Conservation (phyloP, 1,140 invertebrate species). For the Paralvinella palmiformis region DNA sequence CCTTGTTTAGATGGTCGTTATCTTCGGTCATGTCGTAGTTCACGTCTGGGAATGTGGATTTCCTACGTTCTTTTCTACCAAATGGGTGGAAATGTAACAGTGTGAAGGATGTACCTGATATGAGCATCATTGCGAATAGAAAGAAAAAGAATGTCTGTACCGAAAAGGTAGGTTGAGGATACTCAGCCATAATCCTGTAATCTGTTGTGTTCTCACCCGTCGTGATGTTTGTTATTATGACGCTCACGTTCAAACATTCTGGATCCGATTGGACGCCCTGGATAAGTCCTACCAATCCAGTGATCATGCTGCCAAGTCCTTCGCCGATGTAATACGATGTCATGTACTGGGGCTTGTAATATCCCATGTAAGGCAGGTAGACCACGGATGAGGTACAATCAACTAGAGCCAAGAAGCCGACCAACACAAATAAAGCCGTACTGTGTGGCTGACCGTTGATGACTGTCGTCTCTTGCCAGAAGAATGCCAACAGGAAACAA, state of each 20-base stretch:
- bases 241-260: constrained; percentile 46
- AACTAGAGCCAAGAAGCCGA: constrained; percentile 75
- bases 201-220: too few relatives aligned
- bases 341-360: constrained; percentile 66
- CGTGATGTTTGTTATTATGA: constrained; percentile 52
- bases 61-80: neutral
- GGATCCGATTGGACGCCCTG: constrained; percentile 68
- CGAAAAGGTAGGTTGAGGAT: neutral
- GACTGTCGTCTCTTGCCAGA: constrained; percentile 63
- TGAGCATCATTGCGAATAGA: neutral
- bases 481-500: constrained; percentile 65
- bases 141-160: neutral
- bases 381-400: constrained; percentile 87
- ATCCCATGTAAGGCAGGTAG: constrained; percentile 84
- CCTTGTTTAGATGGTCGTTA: too few relatives aligned
- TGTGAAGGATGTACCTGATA: neutral
- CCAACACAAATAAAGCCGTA: constrained; percentile 65
- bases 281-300: constrained; percentile 70
- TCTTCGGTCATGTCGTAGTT: too few relatives aligned
- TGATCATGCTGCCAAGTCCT: constrained; percentile 82
- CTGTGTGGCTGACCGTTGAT: constrained; percentile 59
- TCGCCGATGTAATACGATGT: constrained; percentile 63
- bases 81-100: neutral
- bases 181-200: constrained; percentile 31
- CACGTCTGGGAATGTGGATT: too few relatives aligned